Evolutionary conservation across 2,888 invertebrate species (phyloP).

Genomic region (Synergus japonicus): DNA sequence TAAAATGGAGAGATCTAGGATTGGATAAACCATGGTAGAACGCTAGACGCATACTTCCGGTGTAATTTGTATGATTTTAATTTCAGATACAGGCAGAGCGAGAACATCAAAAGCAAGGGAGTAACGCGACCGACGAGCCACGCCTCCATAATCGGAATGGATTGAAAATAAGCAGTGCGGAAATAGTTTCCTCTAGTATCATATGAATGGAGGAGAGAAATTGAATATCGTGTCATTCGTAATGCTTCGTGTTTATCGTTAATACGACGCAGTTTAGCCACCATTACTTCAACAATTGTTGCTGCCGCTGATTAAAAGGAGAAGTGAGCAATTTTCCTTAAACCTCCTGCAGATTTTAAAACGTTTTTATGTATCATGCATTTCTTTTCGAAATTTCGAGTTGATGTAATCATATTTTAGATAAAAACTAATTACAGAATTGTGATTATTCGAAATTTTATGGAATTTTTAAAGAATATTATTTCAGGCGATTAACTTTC

Average conservation of each 20-base stretch:
- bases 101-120: not conserved
- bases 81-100: not conserved
- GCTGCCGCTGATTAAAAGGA: not conserved
- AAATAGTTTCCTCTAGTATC: not conserved
- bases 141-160: not conserved
- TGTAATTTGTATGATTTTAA: constrained; percentile 11
- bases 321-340: not conserved
- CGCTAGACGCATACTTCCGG: not conserved
- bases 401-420: no score
- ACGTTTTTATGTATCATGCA: no score
- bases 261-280: not conserved
- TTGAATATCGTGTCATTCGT: not conserved
- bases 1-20: not conserved
- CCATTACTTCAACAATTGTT: not conserved
- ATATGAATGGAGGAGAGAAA: not conserved
- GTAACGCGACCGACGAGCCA: not conserved
- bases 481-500: not conserved
- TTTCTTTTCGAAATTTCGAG: no score
- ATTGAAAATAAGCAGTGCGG: constrained; percentile 10
- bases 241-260: constrained; percentile 3
- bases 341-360: not conserved
- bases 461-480: not conserved
- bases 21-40: not conserved
- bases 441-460: not conserved
- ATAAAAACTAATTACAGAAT: not conserved